A percentile compares a stretch with the other conserved stretches of the same genome.
Conservation (phyloP, 2,113 vertebrate genomes). For the Pseudorasbora parva region DNA sequence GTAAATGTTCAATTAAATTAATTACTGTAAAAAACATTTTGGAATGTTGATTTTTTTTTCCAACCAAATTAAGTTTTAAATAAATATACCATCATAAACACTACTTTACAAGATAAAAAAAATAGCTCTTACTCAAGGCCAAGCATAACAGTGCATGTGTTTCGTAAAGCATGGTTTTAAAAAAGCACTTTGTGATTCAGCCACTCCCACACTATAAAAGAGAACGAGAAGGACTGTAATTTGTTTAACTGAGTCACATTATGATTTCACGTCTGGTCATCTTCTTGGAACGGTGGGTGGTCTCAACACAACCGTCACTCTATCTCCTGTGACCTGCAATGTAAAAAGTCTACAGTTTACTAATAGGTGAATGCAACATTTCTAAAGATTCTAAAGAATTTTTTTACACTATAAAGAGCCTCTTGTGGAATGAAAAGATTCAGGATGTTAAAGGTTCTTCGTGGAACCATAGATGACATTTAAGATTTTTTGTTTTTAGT, state of each 20-base stretch:
- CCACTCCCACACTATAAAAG: not conserved
- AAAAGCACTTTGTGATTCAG: not conserved
- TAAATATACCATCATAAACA: not conserved
- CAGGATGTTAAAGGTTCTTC: too few species aligned
- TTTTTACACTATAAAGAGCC: too few species aligned
- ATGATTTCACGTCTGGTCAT: slow-evolving; percentile 40
- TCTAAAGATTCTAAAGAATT: too few species aligned
- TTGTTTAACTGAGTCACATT: slow-evolving; percentile 8
- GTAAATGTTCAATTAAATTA: not conserved
- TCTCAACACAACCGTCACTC: slow-evolving; percentile 58
- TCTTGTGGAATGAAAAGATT: too few species aligned
- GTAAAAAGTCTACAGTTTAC: not conserved
- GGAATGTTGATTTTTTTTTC: not conserved
- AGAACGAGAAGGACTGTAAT: slow-evolving; percentile 10
- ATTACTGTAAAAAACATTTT: slow-evolving; percentile 8
- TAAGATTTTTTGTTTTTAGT: too few species aligned
- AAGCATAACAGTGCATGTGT: not conserved
- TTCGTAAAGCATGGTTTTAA: not conserved
- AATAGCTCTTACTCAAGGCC: not conserved
- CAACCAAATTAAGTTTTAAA: not conserved
- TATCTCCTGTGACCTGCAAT: slow-evolving; percentile 39
- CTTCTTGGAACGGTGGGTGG: slow-evolving; percentile 57
- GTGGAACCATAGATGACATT: too few species aligned
- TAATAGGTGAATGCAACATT: not conserved
- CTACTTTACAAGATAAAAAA: not conserved